Evolutionary conservation across 2,888 invertebrate genomes (phyloP).

Genomic region (Perizoma flavofasciatum): DNA sequence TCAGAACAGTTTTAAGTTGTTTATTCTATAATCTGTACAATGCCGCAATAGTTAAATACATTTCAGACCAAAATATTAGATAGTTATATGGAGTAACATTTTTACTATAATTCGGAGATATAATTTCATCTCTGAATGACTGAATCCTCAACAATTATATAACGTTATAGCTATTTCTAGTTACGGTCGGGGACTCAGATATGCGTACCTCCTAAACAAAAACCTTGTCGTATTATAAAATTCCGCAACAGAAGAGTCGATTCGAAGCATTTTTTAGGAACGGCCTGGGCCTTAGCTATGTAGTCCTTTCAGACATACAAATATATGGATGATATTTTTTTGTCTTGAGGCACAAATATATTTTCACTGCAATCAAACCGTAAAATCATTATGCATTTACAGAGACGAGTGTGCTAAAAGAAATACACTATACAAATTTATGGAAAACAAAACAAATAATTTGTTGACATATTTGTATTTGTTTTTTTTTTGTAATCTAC

Average conservation of each 20-base stretch:
- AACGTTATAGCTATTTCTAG: neutral
- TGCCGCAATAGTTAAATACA: slow-evolving; percentile 51
- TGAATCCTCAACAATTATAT: neutral
- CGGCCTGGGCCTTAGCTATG: too few relatives aligned
- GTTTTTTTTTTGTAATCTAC: slow-evolving; percentile 36
- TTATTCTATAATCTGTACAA: slow-evolving; percentile 69
- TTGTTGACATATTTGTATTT: too few relatives aligned
- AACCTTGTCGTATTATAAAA: neutral
- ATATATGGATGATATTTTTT: neutral
- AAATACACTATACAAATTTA: slow-evolving; percentile 40
- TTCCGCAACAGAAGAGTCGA: neutral
- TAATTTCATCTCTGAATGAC: slow-evolving; percentile 15
- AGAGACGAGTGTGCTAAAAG: slow-evolving; percentile 62
- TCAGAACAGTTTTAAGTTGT: slow-evolving; percentile 74
- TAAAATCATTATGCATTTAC: slow-evolving; percentile 63
- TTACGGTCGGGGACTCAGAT: neutral
- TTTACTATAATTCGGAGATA: neutral
- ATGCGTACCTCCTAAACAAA: neutral
- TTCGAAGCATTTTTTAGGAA: slow-evolving; percentile 2
- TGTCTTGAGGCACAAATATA: neutral
- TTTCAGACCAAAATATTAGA: slow-evolving; percentile 8
- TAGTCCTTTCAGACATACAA: too few relatives aligned
- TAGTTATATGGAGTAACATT: neutral
- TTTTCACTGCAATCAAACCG: slow-evolving; percentile 64
- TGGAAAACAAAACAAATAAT: slow-evolving; percentile 44